A percentile compares a stretch with the other conserved stretches of the same genome.
These are phyloP conservation scores for Zaprionus lineosus DNA, from an alignment of 2,888 invertebrate species.

Conservation along the genomic window DNA sequence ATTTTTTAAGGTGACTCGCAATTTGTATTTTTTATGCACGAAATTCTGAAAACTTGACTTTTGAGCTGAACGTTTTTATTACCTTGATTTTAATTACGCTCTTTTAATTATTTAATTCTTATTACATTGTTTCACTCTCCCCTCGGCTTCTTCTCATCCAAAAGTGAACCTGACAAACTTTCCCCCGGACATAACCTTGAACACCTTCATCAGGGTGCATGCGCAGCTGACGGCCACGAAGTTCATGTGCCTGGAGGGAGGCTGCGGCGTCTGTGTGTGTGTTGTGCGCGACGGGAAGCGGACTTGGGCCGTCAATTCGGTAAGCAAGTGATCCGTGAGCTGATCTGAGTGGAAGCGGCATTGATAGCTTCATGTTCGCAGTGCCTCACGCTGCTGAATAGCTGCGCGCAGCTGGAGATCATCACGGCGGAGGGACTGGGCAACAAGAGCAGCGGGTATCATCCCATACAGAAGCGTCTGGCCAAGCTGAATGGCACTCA, in stretches of 20 bases:
- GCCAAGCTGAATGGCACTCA: conserved; percentile 88
- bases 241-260: conserved; percentile 87
- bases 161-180: conserved; percentile 79
- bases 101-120: no score
- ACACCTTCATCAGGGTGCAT: conserved; percentile 85
- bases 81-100: neutral
- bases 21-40: no score
- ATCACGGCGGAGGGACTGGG: conserved; percentile 90
- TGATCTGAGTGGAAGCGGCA: neutral
- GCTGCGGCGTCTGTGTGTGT: conserved; percentile 86
- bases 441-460: conserved; percentile 86
- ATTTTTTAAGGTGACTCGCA: no score
- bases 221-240: conserved; percentile 86
- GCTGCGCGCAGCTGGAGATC: conserved; percentile 87
- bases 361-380: conserved; percentile 5
- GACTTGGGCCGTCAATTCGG: conserved; percentile 86
- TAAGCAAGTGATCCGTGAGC: conserved; percentile 22
- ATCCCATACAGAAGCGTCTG: conserved; percentile 86
- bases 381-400: conserved; percentile 87
- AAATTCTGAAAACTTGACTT: no score
- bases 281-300: conserved; percentile 83
- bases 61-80: no score
- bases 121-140: neutral
- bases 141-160: no score
- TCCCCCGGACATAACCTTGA: conserved; percentile 84